A percentile compares a stretch with the other conserved stretches of the same genome.
phyloP scores from a whole-genome alignment of 64 coral and sea anemone species.

The Exaiptasia diaphana region DNA sequence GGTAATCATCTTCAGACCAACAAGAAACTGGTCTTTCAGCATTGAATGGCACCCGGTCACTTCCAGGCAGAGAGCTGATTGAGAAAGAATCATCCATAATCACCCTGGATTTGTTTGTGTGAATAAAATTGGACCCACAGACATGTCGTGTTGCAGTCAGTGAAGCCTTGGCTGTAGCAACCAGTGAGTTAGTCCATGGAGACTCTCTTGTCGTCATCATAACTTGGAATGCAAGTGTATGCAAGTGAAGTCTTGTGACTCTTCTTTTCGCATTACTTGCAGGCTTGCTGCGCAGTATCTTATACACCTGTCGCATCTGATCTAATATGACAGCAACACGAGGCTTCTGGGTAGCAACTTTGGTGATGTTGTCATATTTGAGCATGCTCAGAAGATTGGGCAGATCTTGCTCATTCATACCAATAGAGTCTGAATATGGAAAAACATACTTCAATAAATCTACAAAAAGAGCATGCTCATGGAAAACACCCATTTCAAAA shows the following conservation, averaged over 20 bases:
- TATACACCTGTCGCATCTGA: constrained; percentile 78
- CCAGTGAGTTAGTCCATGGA: constrained; percentile 71
- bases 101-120: constrained; percentile 75
- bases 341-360: constrained; percentile 74
- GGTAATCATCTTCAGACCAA: constrained; percentile 80
- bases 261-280: constrained; percentile 28
- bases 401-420: constrained; percentile 92
- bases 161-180: constrained; percentile 76
- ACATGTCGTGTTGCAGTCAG: constrained; percentile 77
- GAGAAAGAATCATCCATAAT: constrained; percentile 98
- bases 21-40: constrained; percentile 76
- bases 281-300: constrained; percentile 22
- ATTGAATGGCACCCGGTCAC: constrained; percentile 73
- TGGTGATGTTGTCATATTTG: constrained; percentile 60
- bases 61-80: constrained; percentile 50
- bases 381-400: constrained; percentile 74
- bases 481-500: constrained; percentile 89
- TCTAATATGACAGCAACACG: constrained; percentile 80
- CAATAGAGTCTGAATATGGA: constrained; percentile 66
- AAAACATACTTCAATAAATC: constrained; percentile 72
- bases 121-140: constrained; percentile 73
- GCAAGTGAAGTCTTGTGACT: constrained; percentile 78
- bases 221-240: constrained; percentile 90
- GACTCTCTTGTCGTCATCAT: constrained; percentile 61
- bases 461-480: constrained; percentile 70